Evolutionary conservation across 2,888 invertebrate species (phyloP), one percentile per base, ranked within the genome.

Genomic region (Brachypterus glaber): DNA sequence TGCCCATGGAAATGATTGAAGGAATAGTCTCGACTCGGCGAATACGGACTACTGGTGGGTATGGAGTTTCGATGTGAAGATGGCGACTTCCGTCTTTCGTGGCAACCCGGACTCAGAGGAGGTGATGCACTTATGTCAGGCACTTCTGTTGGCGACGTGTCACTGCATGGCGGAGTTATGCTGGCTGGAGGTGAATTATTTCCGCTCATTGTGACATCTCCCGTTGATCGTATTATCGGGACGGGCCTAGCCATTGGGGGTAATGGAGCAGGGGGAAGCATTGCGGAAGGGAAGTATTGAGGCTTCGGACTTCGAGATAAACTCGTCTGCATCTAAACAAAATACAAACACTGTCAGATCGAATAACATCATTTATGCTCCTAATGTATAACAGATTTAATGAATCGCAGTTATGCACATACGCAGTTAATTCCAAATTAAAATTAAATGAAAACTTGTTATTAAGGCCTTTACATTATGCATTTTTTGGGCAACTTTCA

Each of bases 191-290:
- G 76, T 34, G 79, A 76, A 46, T 72, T 74, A 17, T 75, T 70
- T 50, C 73, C 73, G 43, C 74, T 70, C 46, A 78, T 69, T 33
- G 70, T 68, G 33, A 74, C 64, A 50, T 74, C 75, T 33, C 73
- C 69, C 54, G 91, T 90, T 38, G 92, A 92, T 53, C 92, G 77
- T 57, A 95, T 90, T 57, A 96, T 92, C 45, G 95, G 92, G 17
- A 95, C 95, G 0, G 95, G 95, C 47, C 95, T 73, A 2, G 95
- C 93, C 88, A 95, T 91, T 12, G 93, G 93, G 4, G 93, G 92
- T 18, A 93, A 77, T 2, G 93, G 93, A 4, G 92, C 90, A 16
- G 93, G 93, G 4, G 93, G 93, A 59, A 95, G 73, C 87, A 95
- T 93, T 37, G 90, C 82, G 59, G 87, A 89, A 51, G 81, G 82